Evolutionary conservation across 2,888 invertebrate species (phyloP).

Genomic region (Meliscaeva auricollis): DNA sequence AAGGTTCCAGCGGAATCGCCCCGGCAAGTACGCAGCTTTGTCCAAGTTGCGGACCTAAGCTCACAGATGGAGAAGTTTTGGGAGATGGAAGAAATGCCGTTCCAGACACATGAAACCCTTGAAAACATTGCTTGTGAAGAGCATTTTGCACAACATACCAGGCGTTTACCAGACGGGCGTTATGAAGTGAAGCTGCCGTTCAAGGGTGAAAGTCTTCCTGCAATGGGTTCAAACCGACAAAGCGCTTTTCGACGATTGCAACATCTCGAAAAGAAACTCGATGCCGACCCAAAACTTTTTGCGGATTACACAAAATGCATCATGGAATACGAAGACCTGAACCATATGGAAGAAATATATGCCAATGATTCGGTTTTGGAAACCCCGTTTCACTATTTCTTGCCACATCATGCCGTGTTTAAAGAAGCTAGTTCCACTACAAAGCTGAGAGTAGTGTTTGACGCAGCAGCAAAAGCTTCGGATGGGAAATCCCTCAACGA

Average conservation of each 20-base stretch:
- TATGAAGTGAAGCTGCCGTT: slow-evolving; percentile 3
- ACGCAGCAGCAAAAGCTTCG: slow-evolving; percentile 51
- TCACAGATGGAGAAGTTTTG: no score
- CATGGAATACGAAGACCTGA: neutral
- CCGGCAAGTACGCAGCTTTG: neutral
- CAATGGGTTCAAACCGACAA: slow-evolving; percentile 1
- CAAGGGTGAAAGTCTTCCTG: neutral
- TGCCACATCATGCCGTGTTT: slow-evolving; percentile 56
- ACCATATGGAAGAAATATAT: slow-evolving; percentile 37
- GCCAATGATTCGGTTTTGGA: neutral
- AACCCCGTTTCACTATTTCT: slow-evolving; percentile 41
- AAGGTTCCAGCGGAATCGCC: neutral
- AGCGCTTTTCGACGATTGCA: slow-evolving; percentile 10
- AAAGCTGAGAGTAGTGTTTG: slow-evolving; percentile 66
- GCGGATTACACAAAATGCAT: neutral
- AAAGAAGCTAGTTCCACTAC: slow-evolving; percentile 57
- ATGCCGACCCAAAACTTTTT: neutral
- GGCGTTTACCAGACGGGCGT: no score
- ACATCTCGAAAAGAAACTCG: neutral
- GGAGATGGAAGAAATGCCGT: no score
- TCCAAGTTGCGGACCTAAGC: neutral
- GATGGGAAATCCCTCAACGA: slow-evolving; percentile 68
- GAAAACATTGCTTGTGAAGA: no score
- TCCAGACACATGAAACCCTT: no score
- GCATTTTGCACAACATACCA: no score